Conservation (phyloP, 2,113 vertebrate species). For the Lepisosteus osseus region DNA sequence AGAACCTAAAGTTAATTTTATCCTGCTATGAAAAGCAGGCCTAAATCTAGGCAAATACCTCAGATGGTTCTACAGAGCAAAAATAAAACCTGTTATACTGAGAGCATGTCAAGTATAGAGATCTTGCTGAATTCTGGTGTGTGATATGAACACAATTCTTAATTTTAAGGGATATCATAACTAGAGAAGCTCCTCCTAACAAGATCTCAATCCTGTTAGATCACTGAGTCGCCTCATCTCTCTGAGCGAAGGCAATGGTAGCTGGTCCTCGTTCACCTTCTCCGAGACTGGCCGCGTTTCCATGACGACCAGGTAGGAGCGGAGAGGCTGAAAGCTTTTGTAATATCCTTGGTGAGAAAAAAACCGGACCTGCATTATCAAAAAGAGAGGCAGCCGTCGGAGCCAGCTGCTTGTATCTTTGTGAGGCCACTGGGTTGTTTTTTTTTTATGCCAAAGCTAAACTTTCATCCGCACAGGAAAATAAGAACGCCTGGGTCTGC, state of each 20-base stretch:
- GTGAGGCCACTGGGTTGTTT: neutral
- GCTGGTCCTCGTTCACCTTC: neutral
- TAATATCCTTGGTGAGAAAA: neutral
- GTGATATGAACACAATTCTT: too few species aligned
- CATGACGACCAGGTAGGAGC: slow-evolving; percentile 9
- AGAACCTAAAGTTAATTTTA: too few species aligned
- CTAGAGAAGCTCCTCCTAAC: too few species aligned
- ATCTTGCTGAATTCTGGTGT: too few species aligned
- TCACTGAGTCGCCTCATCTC: neutral
- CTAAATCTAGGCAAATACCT: too few species aligned
- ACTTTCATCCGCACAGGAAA: slow-evolving; percentile 22
- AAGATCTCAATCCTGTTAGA: too few species aligned
- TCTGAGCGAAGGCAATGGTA: neutral
- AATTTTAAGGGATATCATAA: too few species aligned
- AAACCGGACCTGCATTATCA: neutral
- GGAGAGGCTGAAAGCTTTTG: neutral
- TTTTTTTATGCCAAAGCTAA: slow-evolving; percentile 5
- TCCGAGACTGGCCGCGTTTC: neutral
- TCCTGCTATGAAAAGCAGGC: too few species aligned
- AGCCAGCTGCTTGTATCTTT: neutral
- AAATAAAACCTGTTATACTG: too few species aligned
- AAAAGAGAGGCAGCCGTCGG: neutral
- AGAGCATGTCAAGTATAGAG: too few species aligned
- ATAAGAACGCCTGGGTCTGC: neutral
- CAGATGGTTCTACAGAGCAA: too few species aligned